Base-by-base conservation (phyloP, 2,113 vertebrate species). In the Parotia lawesii region DNA sequence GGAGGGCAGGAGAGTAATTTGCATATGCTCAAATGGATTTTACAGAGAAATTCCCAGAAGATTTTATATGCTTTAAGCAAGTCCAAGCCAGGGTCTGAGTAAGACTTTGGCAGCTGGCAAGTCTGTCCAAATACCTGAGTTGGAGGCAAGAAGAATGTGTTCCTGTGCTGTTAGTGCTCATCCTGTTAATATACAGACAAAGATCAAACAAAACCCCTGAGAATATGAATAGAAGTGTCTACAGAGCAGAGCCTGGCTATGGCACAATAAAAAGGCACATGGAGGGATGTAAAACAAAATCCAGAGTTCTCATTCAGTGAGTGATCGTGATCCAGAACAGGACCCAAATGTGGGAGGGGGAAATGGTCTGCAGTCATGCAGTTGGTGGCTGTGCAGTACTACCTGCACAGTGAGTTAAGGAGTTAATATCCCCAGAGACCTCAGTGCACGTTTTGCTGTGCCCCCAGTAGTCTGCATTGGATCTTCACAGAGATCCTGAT, bases 41-140 rank as follows among this genome's bases (percentile, higher is more conserved):
- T 76, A 75, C 62, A 82, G 71, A 94, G 58, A 89, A 79, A 75
- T 82, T 72, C 66, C 53, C 81, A 73, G n/a, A 74, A 84, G 73
- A 56, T 29, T 87, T 87, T 65, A 48, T 67, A 53, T 75, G 42
- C 48, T 91, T 74, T 65, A 82, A 87, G 78, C 66, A 85, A 93
- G 85, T 61, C 70, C 45, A 73, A 89, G 62, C 62, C 71, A 79
- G 51, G 38, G 35, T 50, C 67, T 92, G 70, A 87, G 53, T 87
- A 77, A 86, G 73, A 38, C 22, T 75, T 92, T 66, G 89, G 83
- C 83, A 92, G 37, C 64, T 76, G 47, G 25, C 50, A 73, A 23
- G 25, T 51, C 74, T 71, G 73, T 79, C 77, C 81, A 82, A 78
- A 89, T 44, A 85, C 48, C 66, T 58, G 50, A 91, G 57, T 9